Evolutionary conservation across 2,888 invertebrate genomes (phyloP).

Genomic region (Pinctada fucata): DNA sequence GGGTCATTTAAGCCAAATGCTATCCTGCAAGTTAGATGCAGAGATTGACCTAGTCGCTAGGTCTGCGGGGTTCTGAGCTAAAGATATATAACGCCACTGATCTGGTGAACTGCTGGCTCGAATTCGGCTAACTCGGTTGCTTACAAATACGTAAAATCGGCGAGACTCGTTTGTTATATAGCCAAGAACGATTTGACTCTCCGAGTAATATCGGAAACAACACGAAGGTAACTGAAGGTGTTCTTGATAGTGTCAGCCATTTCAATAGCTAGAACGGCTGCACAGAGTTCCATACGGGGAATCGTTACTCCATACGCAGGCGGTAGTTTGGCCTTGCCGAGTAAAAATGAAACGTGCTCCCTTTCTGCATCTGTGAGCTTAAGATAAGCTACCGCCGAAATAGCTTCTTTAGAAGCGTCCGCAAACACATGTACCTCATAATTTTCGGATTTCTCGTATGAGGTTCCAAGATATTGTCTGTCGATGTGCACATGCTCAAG

Average conservation of each 20-base stretch:
- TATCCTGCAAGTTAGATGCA: neutral
- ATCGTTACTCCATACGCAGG: too few relatives aligned
- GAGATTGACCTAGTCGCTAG: slow-evolving; percentile 2
- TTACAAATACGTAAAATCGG: slow-evolving; percentile 38
- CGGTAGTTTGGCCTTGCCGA: slow-evolving; percentile 53
- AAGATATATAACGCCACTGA: slow-evolving; percentile 39
- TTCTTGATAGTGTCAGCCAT: slow-evolving; percentile 28
- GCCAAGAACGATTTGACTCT: slow-evolving; percentile 44
- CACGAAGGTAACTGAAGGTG: slow-evolving; percentile 25
- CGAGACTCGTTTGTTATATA: slow-evolving; percentile 31
- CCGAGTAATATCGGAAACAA: slow-evolving; percentile 33
- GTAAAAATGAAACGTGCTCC: slow-evolving; percentile 34
- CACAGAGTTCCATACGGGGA: too few relatives aligned
- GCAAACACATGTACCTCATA: slow-evolving; percentile 41
- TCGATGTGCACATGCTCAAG: neutral
- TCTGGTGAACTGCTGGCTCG: slow-evolving; percentile 11
- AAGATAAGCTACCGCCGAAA: slow-evolving; percentile 50
- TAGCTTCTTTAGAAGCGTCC: slow-evolving; percentile 54
- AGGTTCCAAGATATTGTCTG: slow-evolving; percentile 10
- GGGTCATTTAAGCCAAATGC: neutral
- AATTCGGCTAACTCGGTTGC: slow-evolving; percentile 34
- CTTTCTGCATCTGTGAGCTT: slow-evolving; percentile 1
- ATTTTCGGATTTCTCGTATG: neutral
- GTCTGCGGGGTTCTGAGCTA: slow-evolving; percentile 39
- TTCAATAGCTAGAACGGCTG: slow-evolving; percentile 43